Percentiles rank a stretch among this genome's conserved stretches.
Evolutionary conservation across 1,140 invertebrate genomes (phyloP).

Genomic region (Brevipalpus yothersi): DNA sequence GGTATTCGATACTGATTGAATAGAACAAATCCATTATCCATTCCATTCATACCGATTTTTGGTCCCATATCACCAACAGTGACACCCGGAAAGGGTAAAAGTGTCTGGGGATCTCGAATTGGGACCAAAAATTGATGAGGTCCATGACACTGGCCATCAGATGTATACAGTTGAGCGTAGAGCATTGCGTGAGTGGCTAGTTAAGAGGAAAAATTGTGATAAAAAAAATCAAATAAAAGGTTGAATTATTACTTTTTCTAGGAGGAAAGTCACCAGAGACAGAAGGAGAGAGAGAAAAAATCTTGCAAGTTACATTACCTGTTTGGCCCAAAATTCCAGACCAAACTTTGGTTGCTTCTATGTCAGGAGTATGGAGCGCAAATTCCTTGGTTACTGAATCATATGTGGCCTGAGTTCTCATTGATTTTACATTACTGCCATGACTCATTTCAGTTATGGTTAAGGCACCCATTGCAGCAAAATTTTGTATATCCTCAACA

Average conservation of each 20-base stretch:
- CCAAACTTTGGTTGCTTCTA: slow-evolving; percentile 88
- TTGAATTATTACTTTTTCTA: too few species aligned
- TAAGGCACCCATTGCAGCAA: slow-evolving; percentile 44
- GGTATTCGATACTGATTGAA: slow-evolving; percentile 65
- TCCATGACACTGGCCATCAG: slow-evolving; percentile 51
- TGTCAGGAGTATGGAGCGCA: slow-evolving; percentile 66
- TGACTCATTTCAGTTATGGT: slow-evolving; percentile 81
- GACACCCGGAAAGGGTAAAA: slow-evolving; percentile 43
- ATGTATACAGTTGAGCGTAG: slow-evolving; percentile 63
- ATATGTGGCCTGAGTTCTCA: slow-evolving; percentile 68
- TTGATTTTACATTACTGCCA: slow-evolving; percentile 70
- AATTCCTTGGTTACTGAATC: slow-evolving; percentile 46
- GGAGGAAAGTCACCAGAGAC: too few species aligned
- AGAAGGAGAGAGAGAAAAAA: slow-evolving; percentile 40
- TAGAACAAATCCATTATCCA: slow-evolving; percentile 70
- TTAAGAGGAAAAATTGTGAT: slow-evolving; percentile 28
- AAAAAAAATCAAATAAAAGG: too few species aligned
- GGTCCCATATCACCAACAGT: slow-evolving; percentile 62
- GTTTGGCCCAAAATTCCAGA: slow-evolving; percentile 62
- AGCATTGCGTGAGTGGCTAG: slow-evolving; percentile 58
- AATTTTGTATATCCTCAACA: slow-evolving; percentile 35
- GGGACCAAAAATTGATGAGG: slow-evolving; percentile 60
- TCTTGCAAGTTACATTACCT: too few species aligned
- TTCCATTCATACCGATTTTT: slow-evolving; percentile 59
- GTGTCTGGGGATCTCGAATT: slow-evolving; percentile 44